Evolutionary conservation across 2,888 invertebrate species (phyloP).

Genomic region (Nomada flava): DNA sequence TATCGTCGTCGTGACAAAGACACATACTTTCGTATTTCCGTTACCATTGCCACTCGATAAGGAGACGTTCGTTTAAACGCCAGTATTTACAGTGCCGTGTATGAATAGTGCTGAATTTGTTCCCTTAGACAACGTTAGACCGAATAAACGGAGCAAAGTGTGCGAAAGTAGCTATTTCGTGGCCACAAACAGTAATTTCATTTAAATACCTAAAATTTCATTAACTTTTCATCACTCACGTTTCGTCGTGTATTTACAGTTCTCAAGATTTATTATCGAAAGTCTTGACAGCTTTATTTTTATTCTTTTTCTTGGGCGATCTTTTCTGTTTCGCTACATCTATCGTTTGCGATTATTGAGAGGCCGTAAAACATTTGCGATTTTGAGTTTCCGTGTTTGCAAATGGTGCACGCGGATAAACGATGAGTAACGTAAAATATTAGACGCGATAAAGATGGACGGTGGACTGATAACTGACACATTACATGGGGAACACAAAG

Average conservation of each 20-base stretch:
- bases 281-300: too few relatives aligned
- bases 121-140: not conserved
- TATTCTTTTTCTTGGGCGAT: too few relatives aligned
- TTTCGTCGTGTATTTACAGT: too few relatives aligned
- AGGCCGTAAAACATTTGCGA: too few relatives aligned
- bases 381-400: too few relatives aligned
- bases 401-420: too few relatives aligned
- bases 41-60: constrained; percentile 37
- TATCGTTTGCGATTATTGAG: too few relatives aligned
- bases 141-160: constrained; percentile 19
- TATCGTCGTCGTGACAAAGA: constrained; percentile 19
- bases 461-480: too few relatives aligned
- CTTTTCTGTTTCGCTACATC: too few relatives aligned
- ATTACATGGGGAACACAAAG: too few relatives aligned
- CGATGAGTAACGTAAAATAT: not conserved
- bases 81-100: constrained; percentile 35
- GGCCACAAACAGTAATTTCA: not conserved
- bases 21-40: constrained; percentile 28
- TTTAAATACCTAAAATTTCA: not conserved
- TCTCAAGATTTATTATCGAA: too few relatives aligned
- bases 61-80: constrained; percentile 7
- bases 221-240: too few relatives aligned
- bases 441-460: not conserved
- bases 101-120: not conserved
- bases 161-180: not conserved